Evolutionary conservation across 2,797 vertebrate species (phyloP), one percentile per base, ranked within the genome.

Genomic region (Pipistrellus pygmaeus): DNA sequence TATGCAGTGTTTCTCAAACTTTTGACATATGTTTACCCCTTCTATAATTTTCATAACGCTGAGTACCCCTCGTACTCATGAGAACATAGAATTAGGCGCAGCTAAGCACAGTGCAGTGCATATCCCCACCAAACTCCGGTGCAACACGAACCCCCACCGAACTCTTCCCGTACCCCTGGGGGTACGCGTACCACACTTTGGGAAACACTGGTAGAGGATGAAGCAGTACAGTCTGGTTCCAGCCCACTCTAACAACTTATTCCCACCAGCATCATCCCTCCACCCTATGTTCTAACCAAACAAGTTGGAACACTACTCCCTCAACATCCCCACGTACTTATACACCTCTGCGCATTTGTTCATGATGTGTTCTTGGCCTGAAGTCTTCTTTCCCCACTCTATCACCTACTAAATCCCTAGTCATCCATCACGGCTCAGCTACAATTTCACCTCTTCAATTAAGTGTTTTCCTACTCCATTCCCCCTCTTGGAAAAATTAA

Each of bases 401-500:
- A 41, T 53, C 69, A 55, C 62, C 85, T 78, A 41, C 80, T 62
- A 41, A 85, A 86, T 77, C 73, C 25, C 48, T 57, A 69, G 62
- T 66, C 81, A 89, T 60, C 35, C 41, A 53, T 66, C 62, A 83
- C 69, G 51, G 21, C 25, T 35, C 76, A 69, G 35, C 25, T 69
- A 64, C 53, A 90, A 27, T 75, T 84, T 94, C 14, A n/a, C 41
- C 44, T 64, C 66, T 94, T 87, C 72, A 51, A 21, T 71, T 8
- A 91, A 71, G 7, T 4, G 73, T 88, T 85, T 76, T 53, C 83
- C 80, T 91, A 80, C 13, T 64, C 44, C 14, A 75, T 27, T 82
- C 35, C 6, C 6, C 8, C 20, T 93, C n/a, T 23, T 64, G 68
- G 46, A 53, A 76, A 91, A 88, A 86, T 46, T 75, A 76, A 84